phyloP scores from a whole-genome alignment of 2,797 vertebrate genomes.

The Sardinella longiceps region DNA sequence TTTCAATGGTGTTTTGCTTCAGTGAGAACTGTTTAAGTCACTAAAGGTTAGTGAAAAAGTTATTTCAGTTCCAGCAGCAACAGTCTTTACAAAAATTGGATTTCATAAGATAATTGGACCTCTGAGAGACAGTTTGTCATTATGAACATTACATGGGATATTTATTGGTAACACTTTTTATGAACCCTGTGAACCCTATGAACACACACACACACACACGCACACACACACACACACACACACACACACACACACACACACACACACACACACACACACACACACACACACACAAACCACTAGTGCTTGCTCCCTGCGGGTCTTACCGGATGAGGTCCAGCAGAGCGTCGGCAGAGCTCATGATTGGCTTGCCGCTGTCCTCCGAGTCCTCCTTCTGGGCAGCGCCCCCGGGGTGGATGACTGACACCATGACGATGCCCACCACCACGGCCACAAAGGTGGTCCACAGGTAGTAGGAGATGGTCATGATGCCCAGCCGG shows the following conservation, averaged over 20 bases:
- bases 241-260: too few relatives aligned
- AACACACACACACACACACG: too few relatives aligned
- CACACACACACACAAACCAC: neutral
- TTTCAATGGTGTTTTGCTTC: too few relatives aligned
- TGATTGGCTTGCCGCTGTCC: slow-evolving; percentile 90
- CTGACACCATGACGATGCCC: slow-evolving; percentile 95
- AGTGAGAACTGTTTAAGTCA: too few relatives aligned
- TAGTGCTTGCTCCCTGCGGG: neutral
- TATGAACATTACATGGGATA: neutral
- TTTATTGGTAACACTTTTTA: neutral
- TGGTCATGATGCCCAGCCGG: slow-evolving; percentile 93
- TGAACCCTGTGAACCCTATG: neutral
- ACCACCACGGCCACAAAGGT: slow-evolving; percentile 96
- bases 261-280: too few relatives aligned
- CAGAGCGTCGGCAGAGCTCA: slow-evolving; percentile 96
- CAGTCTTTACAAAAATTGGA: too few relatives aligned
- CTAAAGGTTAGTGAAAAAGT: too few relatives aligned
- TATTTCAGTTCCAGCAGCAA: too few relatives aligned
- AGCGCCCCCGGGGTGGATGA: slow-evolving; percentile 93
- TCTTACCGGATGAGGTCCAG: slow-evolving; percentile 94
- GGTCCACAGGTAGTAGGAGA: slow-evolving; percentile 98
- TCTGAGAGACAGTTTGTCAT: too few relatives aligned
- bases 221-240: too few relatives aligned
- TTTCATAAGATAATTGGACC: too few relatives aligned
- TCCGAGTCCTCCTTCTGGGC: slow-evolving; percentile 92